Evolutionary conservation across 2,797 vertebrate genomes (phyloP).

Genomic region (Sebastolobus altivelis): DNA sequence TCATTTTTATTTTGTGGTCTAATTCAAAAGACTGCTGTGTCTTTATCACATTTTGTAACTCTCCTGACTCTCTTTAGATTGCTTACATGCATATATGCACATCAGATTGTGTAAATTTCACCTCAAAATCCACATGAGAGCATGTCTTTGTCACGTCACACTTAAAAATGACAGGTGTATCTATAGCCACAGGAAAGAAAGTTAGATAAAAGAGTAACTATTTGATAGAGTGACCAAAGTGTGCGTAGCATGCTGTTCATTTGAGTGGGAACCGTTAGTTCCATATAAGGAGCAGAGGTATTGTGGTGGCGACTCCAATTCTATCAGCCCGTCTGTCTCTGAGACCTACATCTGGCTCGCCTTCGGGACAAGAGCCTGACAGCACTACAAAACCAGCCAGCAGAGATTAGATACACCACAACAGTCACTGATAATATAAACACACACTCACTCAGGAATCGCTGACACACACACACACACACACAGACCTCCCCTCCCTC

Average conservation of each 20-base stretch:
- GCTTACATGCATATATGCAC: neutral
- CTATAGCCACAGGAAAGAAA: slow-evolving; percentile 11
- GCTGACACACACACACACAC: slow-evolving; percentile 50
- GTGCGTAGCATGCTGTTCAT: slow-evolving; percentile 6
- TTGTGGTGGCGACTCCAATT: slow-evolving; percentile 39
- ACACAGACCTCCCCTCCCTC: slow-evolving; percentile 38
- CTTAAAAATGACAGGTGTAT: slow-evolving; percentile 2
- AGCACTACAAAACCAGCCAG: slow-evolving; percentile 78
- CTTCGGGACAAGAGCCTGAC: slow-evolving; percentile 76
- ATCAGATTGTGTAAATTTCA: neutral
- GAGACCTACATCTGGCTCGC: slow-evolving; percentile 39
- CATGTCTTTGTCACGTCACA: neutral
- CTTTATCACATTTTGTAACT: neutral
- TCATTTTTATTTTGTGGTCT: neutral
- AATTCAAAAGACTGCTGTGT: neutral
- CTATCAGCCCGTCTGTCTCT: slow-evolving; percentile 56
- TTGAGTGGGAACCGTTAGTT: slow-evolving; percentile 36
- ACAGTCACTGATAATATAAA: slow-evolving; percentile 75
- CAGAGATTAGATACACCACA: slow-evolving; percentile 88
- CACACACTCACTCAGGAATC: slow-evolving; percentile 59
- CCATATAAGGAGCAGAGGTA: slow-evolving; percentile 75
- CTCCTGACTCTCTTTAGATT: neutral
- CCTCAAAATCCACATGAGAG: neutral
- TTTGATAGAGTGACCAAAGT: slow-evolving; percentile 3
- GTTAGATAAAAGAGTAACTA: slow-evolving; percentile 20